A percentile compares a stretch with the other conserved stretches of the same genome.
phyloP scores from a whole-genome alignment of 2,113 vertebrate genomes.

The Cryptomyrus ogoouensis region DNA sequence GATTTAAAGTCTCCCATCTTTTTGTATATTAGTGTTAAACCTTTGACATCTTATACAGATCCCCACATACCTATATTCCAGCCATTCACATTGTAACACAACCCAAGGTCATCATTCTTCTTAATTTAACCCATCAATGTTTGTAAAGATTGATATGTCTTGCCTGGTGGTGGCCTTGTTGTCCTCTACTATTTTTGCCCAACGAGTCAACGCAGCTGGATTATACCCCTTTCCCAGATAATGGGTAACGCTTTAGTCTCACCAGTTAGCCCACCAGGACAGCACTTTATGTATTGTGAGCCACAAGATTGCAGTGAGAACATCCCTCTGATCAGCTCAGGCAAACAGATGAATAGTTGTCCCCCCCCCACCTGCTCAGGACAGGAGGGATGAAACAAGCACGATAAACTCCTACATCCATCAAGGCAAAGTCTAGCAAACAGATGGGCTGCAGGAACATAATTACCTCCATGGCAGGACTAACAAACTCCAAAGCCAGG shows the following conservation, averaged over 20 bases:
- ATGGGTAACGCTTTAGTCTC: conserved; percentile 7
- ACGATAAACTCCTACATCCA: background rate
- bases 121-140: background rate
- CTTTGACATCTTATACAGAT: background rate
- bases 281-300: background rate
- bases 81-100: background rate
- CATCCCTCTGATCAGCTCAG: background rate
- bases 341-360: background rate
- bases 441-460: conserved; percentile 20
- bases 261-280: background rate
- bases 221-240: background rate
- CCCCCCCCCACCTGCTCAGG: background rate
- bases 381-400: background rate
- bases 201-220: conserved; percentile 27
- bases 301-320: background rate
- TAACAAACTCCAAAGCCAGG: background rate
- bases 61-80: background rate
- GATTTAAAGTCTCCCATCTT: background rate
- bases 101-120: background rate
- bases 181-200: background rate
- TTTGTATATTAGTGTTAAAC: background rate
- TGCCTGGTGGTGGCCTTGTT: background rate
- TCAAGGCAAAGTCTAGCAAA: conserved; percentile 14
- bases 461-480: conserved; percentile 23
- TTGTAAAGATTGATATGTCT: background rate